A percentile compares a stretch with the other conserved stretches of the same genome.
These are phyloP conservation scores for Xyliphius kryptos DNA, from an alignment of 2,113 vertebrate species.

Conservation along the genomic window DNA sequence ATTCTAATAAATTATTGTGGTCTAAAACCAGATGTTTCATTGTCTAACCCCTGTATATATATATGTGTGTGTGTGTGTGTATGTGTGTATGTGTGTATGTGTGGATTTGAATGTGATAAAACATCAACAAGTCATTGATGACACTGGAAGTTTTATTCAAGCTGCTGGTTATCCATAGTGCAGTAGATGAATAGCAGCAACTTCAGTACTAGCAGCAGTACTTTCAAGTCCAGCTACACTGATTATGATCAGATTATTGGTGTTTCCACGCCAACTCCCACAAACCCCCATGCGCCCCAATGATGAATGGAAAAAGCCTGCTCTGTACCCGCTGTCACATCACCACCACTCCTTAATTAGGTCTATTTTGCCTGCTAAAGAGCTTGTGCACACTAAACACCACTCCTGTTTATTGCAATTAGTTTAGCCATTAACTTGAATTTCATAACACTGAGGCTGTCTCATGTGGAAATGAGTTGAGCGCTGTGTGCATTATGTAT, in stretches of 20 bases:
- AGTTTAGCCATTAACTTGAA: slow-evolving; percentile 81
- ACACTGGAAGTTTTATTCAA: slow-evolving; percentile 27
- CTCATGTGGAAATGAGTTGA: slow-evolving; percentile 71
- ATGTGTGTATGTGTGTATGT: slow-evolving; percentile 48
- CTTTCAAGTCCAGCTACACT: slow-evolving; percentile 71
- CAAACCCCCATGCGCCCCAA: slow-evolving; percentile 54
- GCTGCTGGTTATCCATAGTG: slow-evolving; percentile 46
- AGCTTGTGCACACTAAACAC: slow-evolving; percentile 79
- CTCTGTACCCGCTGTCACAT: slow-evolving; percentile 76
- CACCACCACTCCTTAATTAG: slow-evolving; percentile 86
- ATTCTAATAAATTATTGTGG: too few species aligned
- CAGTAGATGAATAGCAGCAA: slow-evolving; percentile 45
- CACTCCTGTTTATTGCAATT: slow-evolving; percentile 89
- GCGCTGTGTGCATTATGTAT: slow-evolving; percentile 75
- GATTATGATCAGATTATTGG: slow-evolving; percentile 75
- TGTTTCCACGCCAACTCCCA: too few species aligned
- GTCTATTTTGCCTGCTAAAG: slow-evolving; percentile 78
- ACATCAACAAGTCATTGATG: slow-evolving; percentile 26
- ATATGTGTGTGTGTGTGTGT: background rate
- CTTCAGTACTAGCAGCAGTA: slow-evolving; percentile 47
- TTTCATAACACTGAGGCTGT: slow-evolving; percentile 67
- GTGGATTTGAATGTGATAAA: slow-evolving; percentile 50
- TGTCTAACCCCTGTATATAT: too few species aligned
- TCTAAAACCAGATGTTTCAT: too few species aligned
- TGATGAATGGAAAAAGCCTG: slow-evolving; percentile 74